A percentile compares a stretch with the other conserved stretches of the same genome.
phyloP scores from a whole-genome alignment of 2,113 vertebrate species.

The Paradoxurus hermaphroditus region DNA sequence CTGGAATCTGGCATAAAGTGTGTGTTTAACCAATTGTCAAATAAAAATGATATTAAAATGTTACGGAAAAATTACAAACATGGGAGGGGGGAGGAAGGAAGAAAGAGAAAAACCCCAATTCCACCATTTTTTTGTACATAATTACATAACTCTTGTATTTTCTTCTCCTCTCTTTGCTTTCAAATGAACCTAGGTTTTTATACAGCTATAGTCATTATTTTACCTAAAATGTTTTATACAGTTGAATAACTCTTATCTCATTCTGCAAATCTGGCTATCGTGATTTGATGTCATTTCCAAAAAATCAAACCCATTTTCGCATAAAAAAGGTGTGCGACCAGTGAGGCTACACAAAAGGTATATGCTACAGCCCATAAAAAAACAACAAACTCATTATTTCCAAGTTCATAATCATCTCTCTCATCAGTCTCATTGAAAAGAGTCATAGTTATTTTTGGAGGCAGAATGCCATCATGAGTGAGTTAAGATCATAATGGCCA shows the following conservation, averaged over 20 bases:
- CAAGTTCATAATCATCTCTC: neutral
- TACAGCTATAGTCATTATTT: neutral
- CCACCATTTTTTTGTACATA: neutral
- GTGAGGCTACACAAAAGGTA: neutral
- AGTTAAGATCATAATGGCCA: neutral
- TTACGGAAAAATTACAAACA: neutral
- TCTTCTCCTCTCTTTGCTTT: neutral
- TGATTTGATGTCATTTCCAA: neutral
- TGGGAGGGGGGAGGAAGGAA: neutral
- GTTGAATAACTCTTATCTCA: conserved; percentile 1
- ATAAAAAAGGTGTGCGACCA: neutral
- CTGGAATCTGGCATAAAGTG: neutral
- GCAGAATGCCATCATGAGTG: neutral
- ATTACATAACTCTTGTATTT: neutral
- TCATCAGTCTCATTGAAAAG: conserved; percentile 16
- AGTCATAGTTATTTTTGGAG: conserved; percentile 28
- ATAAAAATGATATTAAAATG: neutral
- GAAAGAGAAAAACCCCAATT: neutral
- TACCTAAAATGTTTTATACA: conserved; percentile 22
- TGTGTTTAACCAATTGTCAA: neutral
- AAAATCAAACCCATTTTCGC: conserved; percentile 5
- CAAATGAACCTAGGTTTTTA: neutral
- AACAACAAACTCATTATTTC: neutral
- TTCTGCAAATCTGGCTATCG: neutral
- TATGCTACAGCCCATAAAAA: neutral